Evolutionary conservation across 2,113 vertebrate species (phyloP).

Genomic region (Cochlearius cochlearius): DNA sequence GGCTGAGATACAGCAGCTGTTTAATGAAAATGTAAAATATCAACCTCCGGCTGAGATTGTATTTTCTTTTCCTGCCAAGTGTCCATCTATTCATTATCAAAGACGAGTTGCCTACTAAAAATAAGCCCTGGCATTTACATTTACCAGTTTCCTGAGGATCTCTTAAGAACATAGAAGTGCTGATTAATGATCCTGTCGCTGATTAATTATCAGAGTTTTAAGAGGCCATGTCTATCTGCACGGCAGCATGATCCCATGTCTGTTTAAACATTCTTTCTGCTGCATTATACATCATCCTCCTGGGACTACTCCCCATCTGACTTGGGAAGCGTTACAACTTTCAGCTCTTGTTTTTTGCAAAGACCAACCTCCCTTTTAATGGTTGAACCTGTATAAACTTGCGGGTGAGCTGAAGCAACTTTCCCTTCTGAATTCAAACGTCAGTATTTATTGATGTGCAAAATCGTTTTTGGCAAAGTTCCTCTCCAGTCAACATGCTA

Average conservation of each 20-base stretch:
- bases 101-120: background rate
- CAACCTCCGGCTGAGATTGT: background rate
- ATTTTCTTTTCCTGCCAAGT: background rate
- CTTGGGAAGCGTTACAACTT: background rate
- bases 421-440: conserved; percentile 18
- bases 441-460: conserved; percentile 42
- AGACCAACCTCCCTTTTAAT: background rate
- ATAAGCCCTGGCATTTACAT: background rate
- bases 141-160: background rate
- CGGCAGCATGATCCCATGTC: background rate
- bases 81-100: background rate
- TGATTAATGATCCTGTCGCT: background rate
- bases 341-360: conserved; percentile 4
- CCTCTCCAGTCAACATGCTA: conserved; percentile 20
- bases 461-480: conserved; percentile 43
- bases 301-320: background rate
- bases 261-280: conserved; percentile 16
- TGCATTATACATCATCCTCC: background rate
- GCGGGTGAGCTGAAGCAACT: conserved; percentile 21
- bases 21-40: background rate
- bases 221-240: background rate
- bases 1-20: background rate
- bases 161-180: background rate
- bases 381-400: conserved; percentile 50
- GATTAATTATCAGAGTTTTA: conserved; percentile 18